Evolutionary conservation across 2,888 invertebrate species (phyloP).

Genomic region (Celastrina argiolus): DNA sequence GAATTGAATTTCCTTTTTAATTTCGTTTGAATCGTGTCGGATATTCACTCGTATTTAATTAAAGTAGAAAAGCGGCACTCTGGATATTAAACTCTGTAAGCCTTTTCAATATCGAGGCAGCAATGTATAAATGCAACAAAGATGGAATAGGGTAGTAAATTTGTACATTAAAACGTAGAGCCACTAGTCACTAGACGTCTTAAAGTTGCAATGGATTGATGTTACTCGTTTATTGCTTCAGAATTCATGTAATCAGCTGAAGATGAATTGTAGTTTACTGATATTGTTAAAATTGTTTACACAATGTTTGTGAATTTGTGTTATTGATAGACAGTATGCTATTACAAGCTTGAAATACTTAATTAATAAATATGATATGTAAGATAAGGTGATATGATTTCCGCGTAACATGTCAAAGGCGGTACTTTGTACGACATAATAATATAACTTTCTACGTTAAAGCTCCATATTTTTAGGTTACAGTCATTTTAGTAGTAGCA

Average conservation of each 20-base stretch:
- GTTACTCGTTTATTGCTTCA: background rate
- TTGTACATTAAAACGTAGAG: background rate
- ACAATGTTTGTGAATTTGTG: no score
- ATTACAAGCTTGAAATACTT: no score
- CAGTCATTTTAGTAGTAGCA: background rate
- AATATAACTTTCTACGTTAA: no score
- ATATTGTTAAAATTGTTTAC: no score
- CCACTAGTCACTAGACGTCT: background rate
- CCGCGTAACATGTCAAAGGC: no score
- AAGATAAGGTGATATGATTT: no score
- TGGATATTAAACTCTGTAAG: conserved; percentile 3
- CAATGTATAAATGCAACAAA: background rate
- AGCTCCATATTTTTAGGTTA: no score
- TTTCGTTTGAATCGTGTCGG: background rate
- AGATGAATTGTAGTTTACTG: no score
- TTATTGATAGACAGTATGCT: no score
- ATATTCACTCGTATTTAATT: background rate
- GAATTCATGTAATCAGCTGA: background rate
- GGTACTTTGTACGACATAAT: no score
- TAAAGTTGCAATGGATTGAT: background rate
- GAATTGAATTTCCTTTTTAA: background rate
- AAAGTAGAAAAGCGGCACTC: background rate
- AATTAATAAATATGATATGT: no score
- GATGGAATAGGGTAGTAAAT: background rate
- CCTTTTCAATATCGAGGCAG: background rate